Conservation (phyloP, 2,797 vertebrate species). For the Pipistrellus kuhlii region DNA sequence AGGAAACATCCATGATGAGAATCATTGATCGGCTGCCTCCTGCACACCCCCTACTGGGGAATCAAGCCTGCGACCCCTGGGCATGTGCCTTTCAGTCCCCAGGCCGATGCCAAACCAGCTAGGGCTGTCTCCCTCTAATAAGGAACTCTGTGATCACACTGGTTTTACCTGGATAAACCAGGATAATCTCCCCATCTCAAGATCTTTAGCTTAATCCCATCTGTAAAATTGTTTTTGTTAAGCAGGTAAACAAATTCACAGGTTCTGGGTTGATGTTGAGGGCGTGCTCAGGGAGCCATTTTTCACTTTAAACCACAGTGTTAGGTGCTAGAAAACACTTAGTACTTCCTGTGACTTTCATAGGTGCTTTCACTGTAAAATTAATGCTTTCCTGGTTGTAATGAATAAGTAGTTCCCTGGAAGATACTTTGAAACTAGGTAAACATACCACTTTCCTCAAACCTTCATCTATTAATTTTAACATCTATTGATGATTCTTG, state of each 20-base stretch:
- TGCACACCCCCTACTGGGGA: no score
- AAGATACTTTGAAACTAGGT: neutral
- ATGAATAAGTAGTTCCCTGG: neutral
- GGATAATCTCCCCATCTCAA: neutral
- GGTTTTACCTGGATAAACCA: neutral
- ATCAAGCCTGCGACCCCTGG: no score
- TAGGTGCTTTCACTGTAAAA: neutral
- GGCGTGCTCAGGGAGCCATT: neutral
- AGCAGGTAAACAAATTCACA: neutral
- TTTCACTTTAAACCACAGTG: neutral
- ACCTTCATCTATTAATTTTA: constrained; percentile 27
- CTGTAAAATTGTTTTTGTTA: neutral
- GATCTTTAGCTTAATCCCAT: neutral
- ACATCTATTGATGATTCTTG: neutral
- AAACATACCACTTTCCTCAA: neutral
- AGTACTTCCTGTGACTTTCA: neutral
- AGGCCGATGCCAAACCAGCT: no score
- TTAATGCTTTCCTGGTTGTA: neutral
- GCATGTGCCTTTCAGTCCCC: no score
- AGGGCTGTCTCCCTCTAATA: neutral
- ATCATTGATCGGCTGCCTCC: no score
- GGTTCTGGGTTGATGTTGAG: neutral
- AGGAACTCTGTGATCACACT: neutral
- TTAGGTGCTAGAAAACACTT: neutral
- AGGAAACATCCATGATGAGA: no score